Base-by-base conservation (phyloP, 2,797 vertebrate genomes). In the Oceanodroma leucorhoa region DNA sequence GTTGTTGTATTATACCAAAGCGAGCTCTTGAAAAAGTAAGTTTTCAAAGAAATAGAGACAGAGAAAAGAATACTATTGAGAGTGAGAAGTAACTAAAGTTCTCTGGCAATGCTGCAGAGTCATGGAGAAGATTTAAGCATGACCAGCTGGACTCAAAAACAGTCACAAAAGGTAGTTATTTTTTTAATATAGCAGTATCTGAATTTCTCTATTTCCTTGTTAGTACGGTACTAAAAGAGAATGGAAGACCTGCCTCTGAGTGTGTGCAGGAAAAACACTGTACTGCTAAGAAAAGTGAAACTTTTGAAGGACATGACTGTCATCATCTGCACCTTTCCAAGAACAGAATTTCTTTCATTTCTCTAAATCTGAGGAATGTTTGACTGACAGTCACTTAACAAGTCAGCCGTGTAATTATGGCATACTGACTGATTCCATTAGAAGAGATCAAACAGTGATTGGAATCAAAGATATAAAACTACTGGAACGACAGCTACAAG, bases 381-480 rank as follows among this genome's bases (percentile, higher is more conserved):
- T 92, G 84, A 90, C 64, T 94, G 93, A 94, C 94, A 95, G 83
- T 61, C 79, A 71, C 67, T 96, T 92, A 91, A 82, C 64, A 92
- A 93, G 79, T 88, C 79, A 19, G 2, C 61, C 3, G 0, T 81
- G 76, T 71, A 94, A 94, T 96, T 91, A 93, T 88, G 84, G 36
- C 69, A 83, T 64, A 64, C 79, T 91, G 82, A 94, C 87, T 91
- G 87, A 92, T 85, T 93, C 91, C 65, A 85, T 94, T 93, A 94
- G 69, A 89, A 88, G 38, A 91, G 79, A 94, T 91, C 87, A 96
- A 93, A 89, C 13, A 83, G 36, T 78, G 89, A 78, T 67, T 80
- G 57, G 24, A 93, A 94, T 94, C 84, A 96, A 83, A 96, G 82
- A 83, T 77, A 87, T 22, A 85, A 89, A 94, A 75, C 67, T 85